Evolutionary conservation across 2,113 vertebrate species (phyloP).

Genomic region (Antennarius striatus): DNA sequence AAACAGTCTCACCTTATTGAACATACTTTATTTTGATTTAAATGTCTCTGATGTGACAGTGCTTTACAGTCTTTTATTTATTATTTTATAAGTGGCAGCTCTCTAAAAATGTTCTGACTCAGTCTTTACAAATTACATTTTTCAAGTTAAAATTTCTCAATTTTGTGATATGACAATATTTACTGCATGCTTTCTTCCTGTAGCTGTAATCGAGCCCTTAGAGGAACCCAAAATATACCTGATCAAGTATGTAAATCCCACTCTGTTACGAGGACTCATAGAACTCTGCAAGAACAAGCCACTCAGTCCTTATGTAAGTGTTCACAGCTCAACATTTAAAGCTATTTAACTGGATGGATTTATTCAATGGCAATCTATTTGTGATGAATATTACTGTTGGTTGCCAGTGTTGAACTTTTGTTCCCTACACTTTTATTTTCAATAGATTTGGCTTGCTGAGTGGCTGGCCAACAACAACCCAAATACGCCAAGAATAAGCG

Average conservation of each 20-base stretch:
- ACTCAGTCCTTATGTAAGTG: slow-evolving; percentile 86
- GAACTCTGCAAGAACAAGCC: slow-evolving; percentile 93
- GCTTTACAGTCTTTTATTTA: too few species aligned
- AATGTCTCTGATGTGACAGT: too few species aligned
- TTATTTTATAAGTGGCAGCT: too few species aligned
- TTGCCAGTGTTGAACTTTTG: slow-evolving; percentile 5
- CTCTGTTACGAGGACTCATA: slow-evolving; percentile 87
- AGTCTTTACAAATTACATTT: too few species aligned
- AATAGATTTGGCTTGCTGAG: slow-evolving; percentile 91
- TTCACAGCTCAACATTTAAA: not conserved
- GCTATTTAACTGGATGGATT: not conserved
- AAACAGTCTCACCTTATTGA: too few species aligned
- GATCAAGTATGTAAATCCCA: slow-evolving; percentile 84
- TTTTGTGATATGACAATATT: not conserved
- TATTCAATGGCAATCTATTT: not conserved
- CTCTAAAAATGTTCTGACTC: too few species aligned
- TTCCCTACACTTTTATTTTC: slow-evolving; percentile 6
- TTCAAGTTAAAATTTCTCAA: too few species aligned
- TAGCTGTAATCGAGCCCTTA: slow-evolving; percentile 86
- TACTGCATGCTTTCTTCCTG: not conserved
- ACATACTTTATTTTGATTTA: too few species aligned
- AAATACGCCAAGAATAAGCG: slow-evolving; percentile 82
- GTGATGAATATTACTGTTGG: not conserved
- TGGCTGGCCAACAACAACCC: slow-evolving; percentile 92
- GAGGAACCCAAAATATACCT: slow-evolving; percentile 87